phyloP scores from a whole-genome alignment of 2,113 vertebrate genomes.

The Grammomys dolichurus region DNA sequence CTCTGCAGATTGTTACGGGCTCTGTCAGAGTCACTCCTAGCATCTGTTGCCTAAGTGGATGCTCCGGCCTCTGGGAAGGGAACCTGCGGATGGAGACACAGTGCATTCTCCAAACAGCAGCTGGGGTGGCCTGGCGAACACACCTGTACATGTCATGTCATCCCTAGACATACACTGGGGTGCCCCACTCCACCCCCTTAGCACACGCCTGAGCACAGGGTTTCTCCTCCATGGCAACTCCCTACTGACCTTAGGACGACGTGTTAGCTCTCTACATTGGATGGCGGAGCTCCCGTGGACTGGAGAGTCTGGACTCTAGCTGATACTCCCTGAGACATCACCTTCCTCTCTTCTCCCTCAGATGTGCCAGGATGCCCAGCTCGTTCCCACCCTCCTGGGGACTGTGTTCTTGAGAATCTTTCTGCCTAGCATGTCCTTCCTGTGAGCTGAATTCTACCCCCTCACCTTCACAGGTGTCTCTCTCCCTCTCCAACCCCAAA shows the following conservation, averaged over 20 bases:
- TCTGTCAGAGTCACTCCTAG: neutral
- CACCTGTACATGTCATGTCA: neutral
- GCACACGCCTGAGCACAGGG: neutral
- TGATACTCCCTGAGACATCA: neutral
- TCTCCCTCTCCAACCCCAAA: neutral
- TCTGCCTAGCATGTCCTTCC: neutral
- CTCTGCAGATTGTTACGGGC: neutral
- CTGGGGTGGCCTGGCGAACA: neutral
- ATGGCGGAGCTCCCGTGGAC: rapidly evolving
- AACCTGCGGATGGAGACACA: neutral
- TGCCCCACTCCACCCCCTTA: neutral
- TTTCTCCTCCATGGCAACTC: rapidly evolving
- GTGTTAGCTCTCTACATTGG: neutral
- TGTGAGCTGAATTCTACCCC: neutral
- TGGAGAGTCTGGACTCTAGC: neutral
- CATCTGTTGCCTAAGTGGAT: neutral
- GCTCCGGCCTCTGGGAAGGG: neutral
- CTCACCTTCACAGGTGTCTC: neutral
- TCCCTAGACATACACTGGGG: neutral
- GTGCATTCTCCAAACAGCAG: neutral
- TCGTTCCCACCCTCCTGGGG: no score
- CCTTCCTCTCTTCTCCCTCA: neutral
- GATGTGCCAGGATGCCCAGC: neutral
- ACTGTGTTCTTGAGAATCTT: neutral
- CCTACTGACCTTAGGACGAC: neutral